A percentile compares a stretch with the other conserved stretches of the same genome.
Conservation (phyloP, 2,113 vertebrate genomes). For the Dromaius novaehollandiae region DNA sequence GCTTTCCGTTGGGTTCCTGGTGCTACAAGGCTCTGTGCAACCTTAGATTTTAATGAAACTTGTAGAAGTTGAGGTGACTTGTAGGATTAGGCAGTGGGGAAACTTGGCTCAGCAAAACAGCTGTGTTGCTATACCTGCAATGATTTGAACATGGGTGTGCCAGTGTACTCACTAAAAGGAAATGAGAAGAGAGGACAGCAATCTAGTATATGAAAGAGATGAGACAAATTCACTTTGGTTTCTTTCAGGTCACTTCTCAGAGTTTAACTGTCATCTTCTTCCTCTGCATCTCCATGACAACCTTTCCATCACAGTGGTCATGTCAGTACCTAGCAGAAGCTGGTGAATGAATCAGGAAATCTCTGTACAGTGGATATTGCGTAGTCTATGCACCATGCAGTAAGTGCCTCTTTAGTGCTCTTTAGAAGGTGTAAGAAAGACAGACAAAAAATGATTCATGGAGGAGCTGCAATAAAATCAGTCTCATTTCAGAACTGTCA, state of each 20-base stretch:
- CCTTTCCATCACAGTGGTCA: neutral
- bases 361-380: neutral
- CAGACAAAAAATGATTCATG: neutral
- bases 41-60: neutral
- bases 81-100: neutral
- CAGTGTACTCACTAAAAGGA: neutral
- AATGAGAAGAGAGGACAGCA: neutral
- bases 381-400: neutral
- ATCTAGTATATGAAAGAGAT: neutral
- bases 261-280: neutral
- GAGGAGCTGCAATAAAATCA: neutral
- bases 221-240: neutral
- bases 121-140: neutral
- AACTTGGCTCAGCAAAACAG: neutral
- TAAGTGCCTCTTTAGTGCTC: neutral
- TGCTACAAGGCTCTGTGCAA: neutral
- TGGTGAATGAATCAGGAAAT: neutral
- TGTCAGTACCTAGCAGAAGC: neutral
- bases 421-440: neutral
- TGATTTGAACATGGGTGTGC: neutral
- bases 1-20: neutral
- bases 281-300: neutral
- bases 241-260: neutral
- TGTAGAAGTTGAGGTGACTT: neutral
- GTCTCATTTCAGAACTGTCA: neutral